Evolutionary conservation across 2,888 invertebrate genomes (phyloP).

Genomic region (Machimus atricapillus): DNA sequence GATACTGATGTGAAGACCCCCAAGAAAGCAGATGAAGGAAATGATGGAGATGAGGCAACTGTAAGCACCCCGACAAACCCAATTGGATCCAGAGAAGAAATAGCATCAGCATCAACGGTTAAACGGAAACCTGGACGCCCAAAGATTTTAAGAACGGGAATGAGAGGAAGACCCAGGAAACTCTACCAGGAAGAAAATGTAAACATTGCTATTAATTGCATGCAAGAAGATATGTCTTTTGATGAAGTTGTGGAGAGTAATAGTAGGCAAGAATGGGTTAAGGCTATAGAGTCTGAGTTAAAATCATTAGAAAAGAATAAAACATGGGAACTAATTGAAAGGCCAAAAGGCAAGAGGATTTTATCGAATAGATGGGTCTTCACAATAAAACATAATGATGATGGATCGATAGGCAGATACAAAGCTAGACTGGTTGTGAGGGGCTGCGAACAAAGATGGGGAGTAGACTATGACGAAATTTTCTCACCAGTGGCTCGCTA

Average conservation of each 20-base stretch:
- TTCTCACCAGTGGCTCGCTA: neutral
- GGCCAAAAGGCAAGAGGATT: neutral
- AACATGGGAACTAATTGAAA: slow-evolving; percentile 35
- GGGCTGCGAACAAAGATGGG: slow-evolving; percentile 34
- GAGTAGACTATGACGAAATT: neutral
- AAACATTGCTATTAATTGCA: no score
- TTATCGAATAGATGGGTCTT: neutral
- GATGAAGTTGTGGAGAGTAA: neutral
- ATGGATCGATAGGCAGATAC: slow-evolving; percentile 40
- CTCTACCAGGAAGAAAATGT: no score
- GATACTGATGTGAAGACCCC: no score
- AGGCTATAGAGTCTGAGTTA: neutral
- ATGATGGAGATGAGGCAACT: no score
- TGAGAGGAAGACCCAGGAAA: no score
- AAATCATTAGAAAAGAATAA: slow-evolving; percentile 26
- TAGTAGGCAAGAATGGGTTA: neutral
- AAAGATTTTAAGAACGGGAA: neutral
- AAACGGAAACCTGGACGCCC: neutral
- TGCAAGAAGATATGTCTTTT: neutral
- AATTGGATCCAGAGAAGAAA: neutral
- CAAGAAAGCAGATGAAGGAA: no score
- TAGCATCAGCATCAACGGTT: neutral
- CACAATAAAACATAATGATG: slow-evolving; percentile 37
- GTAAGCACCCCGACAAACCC: neutral
- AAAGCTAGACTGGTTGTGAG: slow-evolving; percentile 39